A percentile compares a stretch with the other conserved stretches of the same genome.
phyloP scores from a whole-genome alignment of 2,888 invertebrate species.

The Dryobota labecula region DNA sequence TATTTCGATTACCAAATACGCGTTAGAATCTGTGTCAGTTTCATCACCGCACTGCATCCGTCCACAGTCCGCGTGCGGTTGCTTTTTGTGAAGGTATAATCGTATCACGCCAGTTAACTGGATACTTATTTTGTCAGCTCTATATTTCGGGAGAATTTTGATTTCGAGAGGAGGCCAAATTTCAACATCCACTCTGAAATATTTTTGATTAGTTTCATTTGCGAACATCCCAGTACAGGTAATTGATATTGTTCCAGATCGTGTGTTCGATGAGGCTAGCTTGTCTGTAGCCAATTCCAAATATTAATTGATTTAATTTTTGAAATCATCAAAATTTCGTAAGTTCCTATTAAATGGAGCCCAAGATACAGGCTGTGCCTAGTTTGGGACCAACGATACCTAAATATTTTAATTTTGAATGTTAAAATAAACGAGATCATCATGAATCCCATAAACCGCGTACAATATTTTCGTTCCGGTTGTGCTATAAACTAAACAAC shows the following conservation, averaged over 20 bases:
- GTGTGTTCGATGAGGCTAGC: too few relatives aligned
- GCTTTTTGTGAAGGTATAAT: conserved; percentile 77
- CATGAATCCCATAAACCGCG: background rate
- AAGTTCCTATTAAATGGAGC: too few relatives aligned
- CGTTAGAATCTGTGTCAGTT: conserved; percentile 90
- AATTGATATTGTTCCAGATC: conserved; percentile 9
- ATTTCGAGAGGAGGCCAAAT: conserved; percentile 26
- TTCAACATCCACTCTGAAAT: conserved; percentile 18
- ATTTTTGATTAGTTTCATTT: background rate
- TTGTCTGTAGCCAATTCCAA: too few relatives aligned
- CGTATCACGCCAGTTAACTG: conserved; percentile 66
- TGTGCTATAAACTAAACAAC: conserved; percentile 5
- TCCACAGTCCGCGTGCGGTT: conserved; percentile 80
- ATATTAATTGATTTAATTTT: too few relatives aligned
- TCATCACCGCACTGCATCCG: conserved; percentile 89
- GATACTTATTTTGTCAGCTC: conserved; percentile 62
- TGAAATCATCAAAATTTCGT: too few relatives aligned
- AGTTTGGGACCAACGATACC: too few relatives aligned
- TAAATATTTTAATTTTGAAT: too few relatives aligned
- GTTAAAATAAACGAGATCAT: too few relatives aligned
- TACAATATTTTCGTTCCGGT: conserved; percentile 11
- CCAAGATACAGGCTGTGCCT: too few relatives aligned
- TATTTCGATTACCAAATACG: conserved; percentile 90
- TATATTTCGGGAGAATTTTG: conserved; percentile 36
- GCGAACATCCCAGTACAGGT: background rate